A percentile compares a stretch with the other conserved stretches of the same genome.
Conservation (phyloP, 2,797 vertebrate genomes). For the Varecia variegata region DNA sequence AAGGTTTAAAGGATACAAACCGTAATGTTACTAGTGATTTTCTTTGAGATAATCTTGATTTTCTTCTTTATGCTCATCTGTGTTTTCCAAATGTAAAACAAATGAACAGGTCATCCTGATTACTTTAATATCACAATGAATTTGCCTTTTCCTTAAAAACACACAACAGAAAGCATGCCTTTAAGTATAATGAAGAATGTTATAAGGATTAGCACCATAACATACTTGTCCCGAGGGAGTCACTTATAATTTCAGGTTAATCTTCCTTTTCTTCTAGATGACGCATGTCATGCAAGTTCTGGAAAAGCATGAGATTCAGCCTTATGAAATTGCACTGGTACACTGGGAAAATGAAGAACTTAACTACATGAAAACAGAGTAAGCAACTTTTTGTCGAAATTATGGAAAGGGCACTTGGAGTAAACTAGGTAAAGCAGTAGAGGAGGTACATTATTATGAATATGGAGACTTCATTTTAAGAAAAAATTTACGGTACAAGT, state of each 20-base stretch:
- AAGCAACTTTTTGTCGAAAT: conserved; percentile 71
- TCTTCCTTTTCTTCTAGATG: conserved; percentile 83
- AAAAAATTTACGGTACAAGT: background rate
- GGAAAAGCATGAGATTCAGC: conserved; percentile 95
- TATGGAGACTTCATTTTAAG: background rate
- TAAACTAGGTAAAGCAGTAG: background rate
- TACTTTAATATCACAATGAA: background rate
- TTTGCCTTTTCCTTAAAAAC: conserved; percentile 47
- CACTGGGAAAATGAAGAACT: conserved; percentile 99
- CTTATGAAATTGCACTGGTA: conserved; percentile 95
- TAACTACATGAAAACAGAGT: conserved; percentile 92
- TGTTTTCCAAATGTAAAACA: background rate
- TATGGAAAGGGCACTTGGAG: background rate
- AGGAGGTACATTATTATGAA: background rate
- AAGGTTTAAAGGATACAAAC: background rate
- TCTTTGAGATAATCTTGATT: background rate
- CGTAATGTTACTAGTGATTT: background rate
- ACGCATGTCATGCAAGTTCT: conserved; percentile 91
- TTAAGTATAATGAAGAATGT: background rate
- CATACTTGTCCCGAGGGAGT: background rate
- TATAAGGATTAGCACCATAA: background rate
- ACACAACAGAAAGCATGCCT: background rate
- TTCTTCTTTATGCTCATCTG: background rate
- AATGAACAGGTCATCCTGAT: background rate
- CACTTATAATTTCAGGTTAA: background rate